A percentile compares a stretch with the other conserved stretches of the same genome.
phyloP scores from a whole-genome alignment of 2,797 vertebrate genomes.

The Agapornis canus region DNA sequence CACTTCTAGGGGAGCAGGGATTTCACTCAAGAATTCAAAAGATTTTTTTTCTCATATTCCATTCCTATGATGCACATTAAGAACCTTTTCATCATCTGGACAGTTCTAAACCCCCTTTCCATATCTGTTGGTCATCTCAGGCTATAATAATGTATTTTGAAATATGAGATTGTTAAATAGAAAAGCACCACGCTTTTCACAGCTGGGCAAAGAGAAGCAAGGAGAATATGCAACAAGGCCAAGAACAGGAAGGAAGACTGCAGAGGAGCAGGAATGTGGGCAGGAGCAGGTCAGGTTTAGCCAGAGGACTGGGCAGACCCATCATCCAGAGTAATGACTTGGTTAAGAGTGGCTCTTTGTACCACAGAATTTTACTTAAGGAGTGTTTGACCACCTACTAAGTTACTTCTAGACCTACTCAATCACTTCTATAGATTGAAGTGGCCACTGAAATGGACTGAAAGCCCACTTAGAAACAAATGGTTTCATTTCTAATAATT shows the following conservation, averaged over 20 bases:
- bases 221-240: rapidly evolving
- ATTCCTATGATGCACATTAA: not conserved
- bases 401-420: not conserved
- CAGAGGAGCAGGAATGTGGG: not conserved
- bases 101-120: not conserved
- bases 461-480: not conserved
- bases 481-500: not conserved
- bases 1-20: not conserved
- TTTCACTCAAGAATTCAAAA: not conserved
- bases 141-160: not conserved
- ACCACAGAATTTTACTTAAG: not conserved
- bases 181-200: not conserved
- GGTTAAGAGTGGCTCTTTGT: not conserved
- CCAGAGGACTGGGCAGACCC: not conserved
- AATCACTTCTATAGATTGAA: not conserved
- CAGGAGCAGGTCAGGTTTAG: not conserved
- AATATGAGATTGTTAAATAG: not conserved
- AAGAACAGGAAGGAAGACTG: not conserved
- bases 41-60: not conserved
- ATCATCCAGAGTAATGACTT: not conserved
- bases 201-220: not conserved
- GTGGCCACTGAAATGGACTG: not conserved
- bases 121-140: not conserved
- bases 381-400: not conserved
- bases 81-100: not conserved